Evolutionary conservation across 1,140 invertebrate species (phyloP).

Genomic region (Zaprionus gabonicus): DNA sequence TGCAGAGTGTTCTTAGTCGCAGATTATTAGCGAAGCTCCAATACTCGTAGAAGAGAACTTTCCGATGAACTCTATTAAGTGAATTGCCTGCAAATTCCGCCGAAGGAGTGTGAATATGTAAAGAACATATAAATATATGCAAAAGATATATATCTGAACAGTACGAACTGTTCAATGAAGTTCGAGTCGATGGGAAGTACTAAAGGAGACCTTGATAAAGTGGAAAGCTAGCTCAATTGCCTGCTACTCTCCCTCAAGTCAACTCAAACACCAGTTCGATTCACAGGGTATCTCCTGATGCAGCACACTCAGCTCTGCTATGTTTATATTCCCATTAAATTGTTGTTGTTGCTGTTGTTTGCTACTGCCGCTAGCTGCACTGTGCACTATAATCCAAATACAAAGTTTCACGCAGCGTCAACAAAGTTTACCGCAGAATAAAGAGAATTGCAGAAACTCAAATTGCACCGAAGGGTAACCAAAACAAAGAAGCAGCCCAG

Average conservation of each 20-base stretch:
- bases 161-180: not conserved
- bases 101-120: not conserved
- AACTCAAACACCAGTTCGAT: too few relatives aligned
- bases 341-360: not conserved
- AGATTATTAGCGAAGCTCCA: not conserved
- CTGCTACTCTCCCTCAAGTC: too few relatives aligned
- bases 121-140: not conserved
- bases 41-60: not conserved
- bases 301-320: not conserved
- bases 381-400: conserved; percentile 6
- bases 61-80: not conserved
- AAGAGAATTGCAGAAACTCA: conserved; percentile 2
- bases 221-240: too few relatives aligned
- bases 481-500: not conserved
- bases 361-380: not conserved
- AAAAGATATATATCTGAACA: not conserved
- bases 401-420: conserved; percentile 6
- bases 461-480: conserved; percentile 6
- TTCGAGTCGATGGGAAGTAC: not conserved
- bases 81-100: not conserved
- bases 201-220: too few relatives aligned
- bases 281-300: not conserved
- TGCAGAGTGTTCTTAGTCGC: not conserved
- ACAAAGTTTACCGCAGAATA: conserved; percentile 6
- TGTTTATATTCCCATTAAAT: not conserved